Conservation (phyloP, 2,888 invertebrate species). For the Lasioglossum calceatum region DNA sequence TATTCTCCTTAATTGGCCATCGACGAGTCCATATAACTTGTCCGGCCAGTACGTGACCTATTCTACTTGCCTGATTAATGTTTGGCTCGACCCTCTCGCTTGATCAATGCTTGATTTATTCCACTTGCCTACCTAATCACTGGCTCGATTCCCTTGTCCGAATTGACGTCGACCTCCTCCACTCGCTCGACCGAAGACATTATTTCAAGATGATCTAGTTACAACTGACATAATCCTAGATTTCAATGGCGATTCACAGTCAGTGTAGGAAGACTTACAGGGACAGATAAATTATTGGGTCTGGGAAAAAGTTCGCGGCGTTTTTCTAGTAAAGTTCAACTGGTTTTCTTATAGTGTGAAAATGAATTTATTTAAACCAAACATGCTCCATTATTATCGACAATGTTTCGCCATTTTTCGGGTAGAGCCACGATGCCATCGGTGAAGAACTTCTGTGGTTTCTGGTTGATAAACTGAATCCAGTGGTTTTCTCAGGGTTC, state of each 20-base stretch:
- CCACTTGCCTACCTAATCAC: background rate
- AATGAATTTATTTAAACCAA: no score
- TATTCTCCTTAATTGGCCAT: background rate
- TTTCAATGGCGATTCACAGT: background rate
- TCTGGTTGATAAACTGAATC: no score
- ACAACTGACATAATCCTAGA: background rate
- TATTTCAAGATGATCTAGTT: constrained; percentile 3
- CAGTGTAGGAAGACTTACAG: no score
- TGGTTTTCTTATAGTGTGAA: no score
- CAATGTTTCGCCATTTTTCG: no score
- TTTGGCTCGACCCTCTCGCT: background rate
- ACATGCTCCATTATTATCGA: no score
- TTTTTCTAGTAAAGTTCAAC: no score
- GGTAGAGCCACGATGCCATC: no score
- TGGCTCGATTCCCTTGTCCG: background rate
- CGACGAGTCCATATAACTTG: background rate
- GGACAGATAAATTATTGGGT: no score
- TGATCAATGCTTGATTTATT: constrained; percentile 3
- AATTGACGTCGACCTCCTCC: background rate
- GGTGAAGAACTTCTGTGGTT: no score
- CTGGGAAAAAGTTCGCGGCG: no score
- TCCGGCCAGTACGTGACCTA: background rate
- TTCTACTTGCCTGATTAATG: constrained; percentile 9
- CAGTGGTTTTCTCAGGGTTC: no score
- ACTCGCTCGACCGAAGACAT: background rate